Conservation (phyloP, 2,113 vertebrate species). For the Micromys minutus region DNA sequence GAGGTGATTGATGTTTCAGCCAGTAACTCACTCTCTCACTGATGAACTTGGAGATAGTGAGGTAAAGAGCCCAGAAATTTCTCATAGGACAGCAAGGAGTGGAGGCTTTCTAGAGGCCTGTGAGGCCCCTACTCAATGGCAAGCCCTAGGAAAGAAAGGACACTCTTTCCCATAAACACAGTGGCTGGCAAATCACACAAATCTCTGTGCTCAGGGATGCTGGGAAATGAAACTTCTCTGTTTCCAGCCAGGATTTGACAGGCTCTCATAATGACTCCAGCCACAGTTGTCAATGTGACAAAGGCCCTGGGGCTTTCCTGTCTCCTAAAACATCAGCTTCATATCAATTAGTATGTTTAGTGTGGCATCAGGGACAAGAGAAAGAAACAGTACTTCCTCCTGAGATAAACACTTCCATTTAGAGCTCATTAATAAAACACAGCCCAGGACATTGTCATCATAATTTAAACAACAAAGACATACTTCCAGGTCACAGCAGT, state of each 20-base stretch:
- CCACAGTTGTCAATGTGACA: constrained; percentile 41
- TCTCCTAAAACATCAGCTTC: constrained; percentile 64
- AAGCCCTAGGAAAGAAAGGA: not conserved
- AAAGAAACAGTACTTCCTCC: constrained; percentile 46
- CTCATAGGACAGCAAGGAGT: not conserved
- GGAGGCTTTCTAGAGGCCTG: not conserved
- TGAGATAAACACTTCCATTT: constrained; percentile 73
- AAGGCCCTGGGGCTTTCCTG: constrained; percentile 68
- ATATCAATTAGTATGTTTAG: constrained; percentile 63
- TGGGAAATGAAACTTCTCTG: not conserved
- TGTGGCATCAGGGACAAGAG: not conserved
- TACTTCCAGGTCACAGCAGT: constrained; percentile 78
- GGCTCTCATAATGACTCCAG: not conserved
- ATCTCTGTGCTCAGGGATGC: not conserved
- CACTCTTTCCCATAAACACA: rapidly evolving
- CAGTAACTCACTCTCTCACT: constrained; percentile 29
- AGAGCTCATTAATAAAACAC: constrained; percentile 78
- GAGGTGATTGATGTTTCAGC: not conserved
- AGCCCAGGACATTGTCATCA: constrained; percentile 70
- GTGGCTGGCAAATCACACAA: not conserved
- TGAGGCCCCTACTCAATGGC: not conserved
- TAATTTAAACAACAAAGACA: constrained; percentile 78
- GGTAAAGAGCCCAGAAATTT: constrained; percentile 1
- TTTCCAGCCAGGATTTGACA: constrained; percentile 45
- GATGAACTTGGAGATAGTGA: not conserved